Evolutionary conservation across 2,113 vertebrate genomes (phyloP).

Genomic region (Phodopus roborovskii): DNA sequence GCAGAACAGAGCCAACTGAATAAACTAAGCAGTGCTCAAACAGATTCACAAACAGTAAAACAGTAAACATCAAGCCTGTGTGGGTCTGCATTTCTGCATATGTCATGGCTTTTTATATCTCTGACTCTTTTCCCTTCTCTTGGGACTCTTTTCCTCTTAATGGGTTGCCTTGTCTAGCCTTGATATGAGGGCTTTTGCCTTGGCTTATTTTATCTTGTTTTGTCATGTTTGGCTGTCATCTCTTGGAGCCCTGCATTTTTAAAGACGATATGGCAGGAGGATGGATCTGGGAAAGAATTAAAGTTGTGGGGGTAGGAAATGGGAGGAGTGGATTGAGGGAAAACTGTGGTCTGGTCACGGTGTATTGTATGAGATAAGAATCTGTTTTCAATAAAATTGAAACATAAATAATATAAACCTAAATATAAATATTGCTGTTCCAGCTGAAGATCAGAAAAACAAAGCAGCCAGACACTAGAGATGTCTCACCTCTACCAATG

Average conservation of each 20-base stretch:
- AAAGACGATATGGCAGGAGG: neutral
- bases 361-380: neutral
- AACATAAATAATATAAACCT: no score
- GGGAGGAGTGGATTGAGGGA: neutral
- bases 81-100: neutral
- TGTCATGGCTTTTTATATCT: neutral
- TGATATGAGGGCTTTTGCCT: neutral
- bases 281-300: neutral
- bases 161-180: neutral
- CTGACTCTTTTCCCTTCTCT: neutral
- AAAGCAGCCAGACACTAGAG: no score
- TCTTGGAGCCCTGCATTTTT: neutral
- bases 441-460: no score
- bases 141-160: neutral
- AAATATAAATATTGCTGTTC: no score
- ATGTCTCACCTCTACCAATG: no score
- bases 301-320: neutral
- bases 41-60: neutral
- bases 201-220: neutral
- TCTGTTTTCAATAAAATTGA: neutral
- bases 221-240: neutral
- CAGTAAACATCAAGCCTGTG: neutral
- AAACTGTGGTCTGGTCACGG: neutral
- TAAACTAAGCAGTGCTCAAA: neutral
- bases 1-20: neutral